These are phyloP conservation scores for Istiophorus platypterus DNA, from an alignment of 2,113 vertebrate genomes.

Conservation along the genomic window DNA sequence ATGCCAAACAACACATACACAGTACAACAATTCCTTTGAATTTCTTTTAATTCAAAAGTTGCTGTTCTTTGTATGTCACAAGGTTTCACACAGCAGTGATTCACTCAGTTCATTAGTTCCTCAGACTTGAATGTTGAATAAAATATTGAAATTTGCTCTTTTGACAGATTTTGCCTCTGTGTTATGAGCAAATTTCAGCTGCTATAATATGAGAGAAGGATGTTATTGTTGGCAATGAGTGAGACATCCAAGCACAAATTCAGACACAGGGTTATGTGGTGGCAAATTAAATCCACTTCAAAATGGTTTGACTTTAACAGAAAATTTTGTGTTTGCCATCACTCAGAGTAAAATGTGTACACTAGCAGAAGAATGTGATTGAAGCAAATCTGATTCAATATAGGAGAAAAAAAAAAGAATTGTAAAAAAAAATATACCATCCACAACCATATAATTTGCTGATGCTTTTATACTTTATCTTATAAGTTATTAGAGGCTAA, in stretches of 20 bases:
- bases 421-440: slow-evolving; percentile 3
- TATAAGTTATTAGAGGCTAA: neutral
- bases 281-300: neutral
- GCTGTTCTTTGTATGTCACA: neutral
- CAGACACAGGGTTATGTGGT: neutral
- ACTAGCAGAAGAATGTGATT: neutral
- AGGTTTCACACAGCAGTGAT: neutral
- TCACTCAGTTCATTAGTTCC: too few species aligned
- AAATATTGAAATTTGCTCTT: neutral
- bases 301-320: neutral
- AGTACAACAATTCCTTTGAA: neutral
- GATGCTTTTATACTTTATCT: neutral
- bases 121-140: too few species aligned
- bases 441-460: neutral
- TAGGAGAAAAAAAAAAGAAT: neutral
- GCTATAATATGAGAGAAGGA: neutral
- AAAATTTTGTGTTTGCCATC: too few species aligned
- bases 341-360: neutral
- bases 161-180: neutral
- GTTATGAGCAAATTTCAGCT: neutral
- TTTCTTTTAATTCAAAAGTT: neutral
- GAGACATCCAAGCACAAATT: neutral
- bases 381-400: too few species aligned
- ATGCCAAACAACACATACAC: neutral
- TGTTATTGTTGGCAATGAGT: neutral